Percentiles rank a stretch among this genome's conserved stretches.
phyloP scores from a whole-genome alignment of 2,113 vertebrate species.

The Trogon melanurus region DNA sequence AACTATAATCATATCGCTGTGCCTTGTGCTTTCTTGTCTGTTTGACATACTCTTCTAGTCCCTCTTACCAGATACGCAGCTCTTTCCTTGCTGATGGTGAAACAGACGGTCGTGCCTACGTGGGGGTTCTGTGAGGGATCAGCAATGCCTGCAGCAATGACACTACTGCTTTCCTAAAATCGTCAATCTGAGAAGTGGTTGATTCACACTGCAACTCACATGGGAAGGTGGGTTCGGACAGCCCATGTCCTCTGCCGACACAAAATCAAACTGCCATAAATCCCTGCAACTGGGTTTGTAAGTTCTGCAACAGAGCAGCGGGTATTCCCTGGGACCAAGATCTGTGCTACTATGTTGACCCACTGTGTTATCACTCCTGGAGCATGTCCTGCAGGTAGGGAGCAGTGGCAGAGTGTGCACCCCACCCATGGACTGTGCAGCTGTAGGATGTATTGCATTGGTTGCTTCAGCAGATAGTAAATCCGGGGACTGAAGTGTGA shows the following conservation, averaged over 20 bases:
- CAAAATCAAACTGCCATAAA: neutral
- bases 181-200: neutral
- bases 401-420: neutral
- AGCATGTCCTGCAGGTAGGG: rapidly evolving
- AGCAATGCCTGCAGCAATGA: neutral
- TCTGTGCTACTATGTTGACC: neutral
- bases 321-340: neutral
- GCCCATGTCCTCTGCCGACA: neutral
- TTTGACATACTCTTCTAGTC: neutral
- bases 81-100: neutral
- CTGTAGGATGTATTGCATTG: rapidly evolving
- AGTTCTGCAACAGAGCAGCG: neutral
- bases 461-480: neutral
- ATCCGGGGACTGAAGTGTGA: neutral
- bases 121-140: neutral
- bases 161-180: neutral
- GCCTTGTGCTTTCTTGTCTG: neutral
- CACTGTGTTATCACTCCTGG: neutral
- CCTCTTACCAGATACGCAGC: neutral
- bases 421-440: neutral
- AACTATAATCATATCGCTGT: neutral
- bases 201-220: neutral
- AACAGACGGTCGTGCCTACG: neutral
- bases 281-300: neutral
- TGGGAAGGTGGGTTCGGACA: neutral